phyloP scores from a whole-genome alignment of 2,797 vertebrate genomes.

The Chrosomus eos region DNA sequence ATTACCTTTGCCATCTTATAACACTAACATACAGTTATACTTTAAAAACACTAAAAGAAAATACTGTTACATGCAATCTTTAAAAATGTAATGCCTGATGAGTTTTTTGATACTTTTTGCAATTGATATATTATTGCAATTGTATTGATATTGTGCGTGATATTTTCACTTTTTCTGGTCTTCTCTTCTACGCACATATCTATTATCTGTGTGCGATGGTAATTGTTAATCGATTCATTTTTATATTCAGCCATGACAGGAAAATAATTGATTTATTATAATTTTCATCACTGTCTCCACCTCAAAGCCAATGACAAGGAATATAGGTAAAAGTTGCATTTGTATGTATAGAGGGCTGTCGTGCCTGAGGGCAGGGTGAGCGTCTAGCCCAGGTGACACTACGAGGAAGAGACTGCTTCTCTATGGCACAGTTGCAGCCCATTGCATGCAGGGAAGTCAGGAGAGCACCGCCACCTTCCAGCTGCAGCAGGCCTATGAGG shows the following conservation, averaged over 20 bases:
- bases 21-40: neutral
- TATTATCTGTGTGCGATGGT: too few relatives aligned
- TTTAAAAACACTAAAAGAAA: neutral
- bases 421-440: constrained; percentile 83
- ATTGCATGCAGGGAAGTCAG: constrained; percentile 83
- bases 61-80: neutral
- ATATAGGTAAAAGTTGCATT: neutral
- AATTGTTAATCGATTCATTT: too few relatives aligned
- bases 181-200: too few relatives aligned
- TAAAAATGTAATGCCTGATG: neutral
- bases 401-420: constrained; percentile 80
- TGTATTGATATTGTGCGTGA: too few relatives aligned
- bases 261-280: neutral
- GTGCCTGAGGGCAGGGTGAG: constrained; percentile 65
- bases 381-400: constrained; percentile 87
- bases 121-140: too few relatives aligned
- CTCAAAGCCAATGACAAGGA: neutral
- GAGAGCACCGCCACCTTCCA: constrained; percentile 83
- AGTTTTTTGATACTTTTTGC: too few relatives aligned
- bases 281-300: neutral
- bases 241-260: too few relatives aligned
- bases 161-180: too few relatives aligned
- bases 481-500: constrained; percentile 82
- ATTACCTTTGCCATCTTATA: neutral
- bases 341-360: constrained; percentile 20